Percentiles rank a stretch among this genome's conserved stretches.
phyloP scores from a whole-genome alignment of 2,113 vertebrate species.

The Scortum barcoo region DNA sequence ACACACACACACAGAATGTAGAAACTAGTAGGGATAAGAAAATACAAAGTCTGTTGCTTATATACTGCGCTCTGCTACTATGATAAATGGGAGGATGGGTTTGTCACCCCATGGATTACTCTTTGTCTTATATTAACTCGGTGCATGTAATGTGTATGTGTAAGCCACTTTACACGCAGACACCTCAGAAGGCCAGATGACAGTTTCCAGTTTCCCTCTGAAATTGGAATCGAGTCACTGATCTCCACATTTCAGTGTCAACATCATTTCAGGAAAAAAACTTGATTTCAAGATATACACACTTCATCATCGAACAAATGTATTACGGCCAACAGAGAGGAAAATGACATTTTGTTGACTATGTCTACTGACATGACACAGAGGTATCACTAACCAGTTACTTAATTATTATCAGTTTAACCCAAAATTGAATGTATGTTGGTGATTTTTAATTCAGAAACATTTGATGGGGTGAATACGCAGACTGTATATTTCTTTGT shows the following conservation, averaged over 20 bases:
- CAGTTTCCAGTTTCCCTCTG: slow-evolving; percentile 77
- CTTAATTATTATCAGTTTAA: too few relatives aligned
- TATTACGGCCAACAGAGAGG: slow-evolving; percentile 19
- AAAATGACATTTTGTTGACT: not conserved
- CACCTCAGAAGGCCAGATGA: slow-evolving; percentile 70
- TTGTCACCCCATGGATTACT: not conserved
- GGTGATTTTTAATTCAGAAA: not conserved
- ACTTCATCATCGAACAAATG: not conserved
- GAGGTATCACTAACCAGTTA: not conserved
- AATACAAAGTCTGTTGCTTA: slow-evolving; percentile 1
- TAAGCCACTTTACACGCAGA: slow-evolving; percentile 47
- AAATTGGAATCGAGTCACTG: slow-evolving; percentile 73
- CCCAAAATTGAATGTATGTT: not conserved
- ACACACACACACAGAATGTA: slow-evolving; percentile 30
- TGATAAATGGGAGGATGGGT: not conserved
- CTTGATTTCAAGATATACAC: slow-evolving; percentile 22
- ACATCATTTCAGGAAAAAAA: slow-evolving; percentile 31
- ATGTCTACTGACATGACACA: not conserved
- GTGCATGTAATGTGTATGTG: slow-evolving; percentile 12
- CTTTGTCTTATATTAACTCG: slow-evolving; percentile 1
- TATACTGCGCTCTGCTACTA: not conserved
- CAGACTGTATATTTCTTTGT: not conserved
- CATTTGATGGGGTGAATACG: not conserved
- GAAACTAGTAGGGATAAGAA: not conserved
- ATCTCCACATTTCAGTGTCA: slow-evolving; percentile 74